phyloP scores from a whole-genome alignment of 2,888 invertebrate species.

The Hartigia nigra region DNA sequence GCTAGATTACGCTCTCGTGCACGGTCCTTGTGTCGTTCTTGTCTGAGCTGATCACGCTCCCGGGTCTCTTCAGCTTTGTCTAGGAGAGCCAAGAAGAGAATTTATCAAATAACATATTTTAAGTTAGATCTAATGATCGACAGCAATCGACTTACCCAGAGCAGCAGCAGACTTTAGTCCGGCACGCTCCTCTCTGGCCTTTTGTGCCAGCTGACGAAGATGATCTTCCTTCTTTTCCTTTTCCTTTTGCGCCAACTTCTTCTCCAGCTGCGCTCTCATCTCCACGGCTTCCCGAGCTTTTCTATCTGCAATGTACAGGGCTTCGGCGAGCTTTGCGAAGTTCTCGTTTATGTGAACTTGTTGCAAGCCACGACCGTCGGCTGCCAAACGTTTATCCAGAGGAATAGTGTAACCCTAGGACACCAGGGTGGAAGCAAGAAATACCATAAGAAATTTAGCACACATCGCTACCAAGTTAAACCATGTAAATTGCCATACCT shows the following conservation, averaged over 20 bases:
- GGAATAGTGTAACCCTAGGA: conserved; percentile 92
- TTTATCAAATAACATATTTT: conserved; percentile 17
- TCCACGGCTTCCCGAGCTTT: conserved; percentile 99
- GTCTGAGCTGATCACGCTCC: conserved; percentile 87
- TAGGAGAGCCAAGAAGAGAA: conserved; percentile 18
- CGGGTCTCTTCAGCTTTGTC: conserved; percentile 77
- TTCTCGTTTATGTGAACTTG: conserved; percentile 99
- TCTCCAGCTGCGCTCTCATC: conserved; percentile 93
- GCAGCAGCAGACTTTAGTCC: conserved; percentile 73
- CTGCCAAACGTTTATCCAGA: conserved; percentile 96
- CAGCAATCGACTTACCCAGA: too few relatives aligned
- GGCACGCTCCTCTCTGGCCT: conserved; percentile 94
- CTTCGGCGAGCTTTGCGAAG: conserved; percentile 97
- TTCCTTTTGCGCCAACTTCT: conserved; percentile 96
- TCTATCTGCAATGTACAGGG: conserved; percentile 96
- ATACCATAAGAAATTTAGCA: not conserved
- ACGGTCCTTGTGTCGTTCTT: conserved; percentile 90
- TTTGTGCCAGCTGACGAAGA: conserved; percentile 90
- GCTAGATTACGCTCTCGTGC: conserved; percentile 93
- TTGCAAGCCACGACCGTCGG: conserved; percentile 97
- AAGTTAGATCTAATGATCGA: too few relatives aligned
- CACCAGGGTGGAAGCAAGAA: not conserved
- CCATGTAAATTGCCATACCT: conserved; percentile 68
- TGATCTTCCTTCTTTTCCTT: conserved; percentile 98
- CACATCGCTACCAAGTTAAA: not conserved